phyloP scores from a whole-genome alignment of 2,797 vertebrate genomes.

The Cyclopterus lumpus region DNA sequence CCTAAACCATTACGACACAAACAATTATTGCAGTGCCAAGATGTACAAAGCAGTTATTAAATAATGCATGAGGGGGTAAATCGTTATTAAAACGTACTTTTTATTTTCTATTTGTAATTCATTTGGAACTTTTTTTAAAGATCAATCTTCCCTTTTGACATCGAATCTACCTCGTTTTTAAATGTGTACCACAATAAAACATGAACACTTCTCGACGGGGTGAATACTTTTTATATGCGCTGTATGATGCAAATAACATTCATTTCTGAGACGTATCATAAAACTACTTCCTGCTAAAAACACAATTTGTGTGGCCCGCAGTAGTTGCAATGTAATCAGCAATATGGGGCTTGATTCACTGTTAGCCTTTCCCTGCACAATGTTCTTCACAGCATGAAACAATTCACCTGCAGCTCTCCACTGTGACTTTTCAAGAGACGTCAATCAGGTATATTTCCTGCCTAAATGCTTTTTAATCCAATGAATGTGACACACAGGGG shows the following conservation, averaged over 20 bases:
- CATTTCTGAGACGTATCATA: conserved; percentile 7
- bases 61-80: neutral
- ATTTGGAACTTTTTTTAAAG: neutral
- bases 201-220: neutral
- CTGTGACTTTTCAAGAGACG: conserved; percentile 6
- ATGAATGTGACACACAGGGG: conserved; percentile 4
- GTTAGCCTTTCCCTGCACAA: conserved; percentile 1
- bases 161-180: neutral
- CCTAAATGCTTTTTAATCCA: conserved; percentile 17
- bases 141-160: neutral
- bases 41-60: neutral
- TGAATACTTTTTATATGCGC: neutral
- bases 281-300: conserved; percentile 21
- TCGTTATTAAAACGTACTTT: neutral
- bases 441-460: neutral
- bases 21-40: neutral
- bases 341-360: conserved; percentile 15
- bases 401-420: conserved; percentile 18
- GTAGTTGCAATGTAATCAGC: conserved; percentile 25
- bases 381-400: conserved; percentile 28
- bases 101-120: neutral
- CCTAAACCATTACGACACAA: neutral
- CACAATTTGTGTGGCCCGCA: conserved; percentile 2
- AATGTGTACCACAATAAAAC: neutral
- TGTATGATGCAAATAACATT: neutral